Conservation (phyloP, 2,797 vertebrate species). For the Myotis myotis region DNA sequence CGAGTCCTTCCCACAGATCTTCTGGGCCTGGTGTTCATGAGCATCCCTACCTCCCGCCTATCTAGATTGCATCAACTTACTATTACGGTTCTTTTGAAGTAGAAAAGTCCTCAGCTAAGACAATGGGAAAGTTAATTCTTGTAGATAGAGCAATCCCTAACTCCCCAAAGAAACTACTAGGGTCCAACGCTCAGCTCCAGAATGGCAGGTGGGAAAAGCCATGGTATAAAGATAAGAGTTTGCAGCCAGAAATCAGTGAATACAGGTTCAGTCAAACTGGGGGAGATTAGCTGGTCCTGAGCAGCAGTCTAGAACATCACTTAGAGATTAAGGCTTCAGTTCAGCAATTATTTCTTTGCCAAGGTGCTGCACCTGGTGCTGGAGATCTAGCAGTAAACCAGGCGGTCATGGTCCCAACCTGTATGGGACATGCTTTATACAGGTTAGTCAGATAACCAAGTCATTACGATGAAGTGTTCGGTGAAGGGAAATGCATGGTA, state of each 20-base stretch:
- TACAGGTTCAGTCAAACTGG: neutral
- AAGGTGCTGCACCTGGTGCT: neutral
- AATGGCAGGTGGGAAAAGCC: neutral
- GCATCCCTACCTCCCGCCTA: neutral
- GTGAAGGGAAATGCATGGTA: neutral
- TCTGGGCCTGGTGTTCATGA: neutral
- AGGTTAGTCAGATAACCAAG: neutral
- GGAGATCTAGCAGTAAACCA: neutral
- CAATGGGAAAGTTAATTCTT: conserved; percentile 8
- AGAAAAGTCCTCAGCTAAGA: neutral
- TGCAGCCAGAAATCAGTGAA: neutral
- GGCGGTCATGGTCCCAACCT: neutral
- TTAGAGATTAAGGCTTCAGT: neutral
- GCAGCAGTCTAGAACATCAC: neutral
- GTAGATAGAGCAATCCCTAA: neutral
- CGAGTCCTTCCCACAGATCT: neutral
- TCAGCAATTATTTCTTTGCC: neutral
- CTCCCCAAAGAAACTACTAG: neutral
- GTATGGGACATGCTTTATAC: neutral
- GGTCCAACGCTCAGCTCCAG: neutral
- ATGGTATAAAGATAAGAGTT: neutral
- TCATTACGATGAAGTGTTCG: neutral
- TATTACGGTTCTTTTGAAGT: neutral
- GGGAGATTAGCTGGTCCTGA: neutral
- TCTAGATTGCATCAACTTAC: neutral